These are phyloP conservation scores for Pyrgus malvae DNA, from an alignment of 2,888 invertebrate species.

Conservation along the genomic window DNA sequence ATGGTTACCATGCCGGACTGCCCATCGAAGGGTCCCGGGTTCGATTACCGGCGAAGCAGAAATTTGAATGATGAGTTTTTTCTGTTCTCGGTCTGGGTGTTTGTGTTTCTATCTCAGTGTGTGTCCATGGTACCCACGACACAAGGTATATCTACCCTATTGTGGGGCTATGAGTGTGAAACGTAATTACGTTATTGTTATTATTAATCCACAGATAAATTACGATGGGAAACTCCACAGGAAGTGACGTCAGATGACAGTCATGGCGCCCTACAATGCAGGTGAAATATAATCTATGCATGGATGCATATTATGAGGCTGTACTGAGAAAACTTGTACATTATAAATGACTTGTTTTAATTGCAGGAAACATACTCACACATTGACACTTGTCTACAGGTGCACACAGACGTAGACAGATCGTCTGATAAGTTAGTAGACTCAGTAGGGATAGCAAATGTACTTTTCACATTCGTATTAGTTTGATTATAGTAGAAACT, in stretches of 20 bases:
- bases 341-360: conserved; percentile 49
- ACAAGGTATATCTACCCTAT: too few relatives aligned
- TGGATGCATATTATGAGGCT: conserved; percentile 30
- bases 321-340: conserved; percentile 45
- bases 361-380: conserved; percentile 56
- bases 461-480: not conserved
- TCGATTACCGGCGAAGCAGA: too few relatives aligned
- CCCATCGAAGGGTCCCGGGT: too few relatives aligned
- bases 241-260: conserved; percentile 36
- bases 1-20: too few relatives aligned
- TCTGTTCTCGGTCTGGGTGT: too few relatives aligned
- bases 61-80: too few relatives aligned
- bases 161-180: too few relatives aligned
- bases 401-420: conserved; percentile 36
- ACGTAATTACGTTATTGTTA: too few relatives aligned
- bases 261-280: conserved; percentile 31
- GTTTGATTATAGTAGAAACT: too few relatives aligned
- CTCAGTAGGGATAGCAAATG: conserved; percentile 45
- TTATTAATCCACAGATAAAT: too few relatives aligned
- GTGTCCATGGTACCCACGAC: too few relatives aligned
- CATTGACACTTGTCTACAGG: conserved; percentile 36
- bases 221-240: conserved; percentile 34
- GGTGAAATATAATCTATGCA: conserved; percentile 27
- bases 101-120: too few relatives aligned
- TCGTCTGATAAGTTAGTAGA: conserved; percentile 42